Conservation (phyloP, 2,888 invertebrate species). For the Dendrolimus houi region DNA sequence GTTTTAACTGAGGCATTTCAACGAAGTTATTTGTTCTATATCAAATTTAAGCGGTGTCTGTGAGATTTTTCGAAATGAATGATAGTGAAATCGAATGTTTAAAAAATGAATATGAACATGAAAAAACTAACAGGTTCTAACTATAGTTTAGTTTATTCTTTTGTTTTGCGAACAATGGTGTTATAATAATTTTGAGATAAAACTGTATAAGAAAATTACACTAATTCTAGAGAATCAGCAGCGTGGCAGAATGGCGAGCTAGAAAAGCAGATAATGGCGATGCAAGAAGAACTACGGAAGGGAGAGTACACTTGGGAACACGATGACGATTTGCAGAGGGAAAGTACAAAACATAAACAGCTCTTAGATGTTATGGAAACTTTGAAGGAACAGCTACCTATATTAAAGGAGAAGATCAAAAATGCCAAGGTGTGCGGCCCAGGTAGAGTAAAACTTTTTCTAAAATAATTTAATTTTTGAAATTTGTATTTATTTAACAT, state of each 20-base stretch:
- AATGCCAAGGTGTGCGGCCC: constrained; percentile 65
- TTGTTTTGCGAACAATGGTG: too few relatives aligned
- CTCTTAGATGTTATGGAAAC: constrained; percentile 55
- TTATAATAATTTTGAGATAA: too few relatives aligned
- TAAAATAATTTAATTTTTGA: too few relatives aligned
- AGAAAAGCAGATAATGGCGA: constrained; percentile 58
- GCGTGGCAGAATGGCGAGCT: constrained; percentile 66
- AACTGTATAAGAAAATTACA: too few relatives aligned
- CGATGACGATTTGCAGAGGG: constrained; percentile 55
- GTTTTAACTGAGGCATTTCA: background rate
- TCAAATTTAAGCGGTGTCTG: constrained; percentile 6
- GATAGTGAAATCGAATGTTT: constrained; percentile 64
- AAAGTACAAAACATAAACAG: constrained; percentile 51
- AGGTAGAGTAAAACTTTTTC: constrained; percentile 28
- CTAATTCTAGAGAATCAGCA: constrained; percentile 49
- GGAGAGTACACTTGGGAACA: constrained; percentile 56
- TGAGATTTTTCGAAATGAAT: constrained; percentile 24
- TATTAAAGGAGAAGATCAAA: constrained; percentile 59
- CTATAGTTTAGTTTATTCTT: too few relatives aligned
- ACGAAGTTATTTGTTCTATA: background rate
- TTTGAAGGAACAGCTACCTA: constrained; percentile 50
- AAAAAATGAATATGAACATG: constrained; percentile 65
- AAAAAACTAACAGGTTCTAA: constrained; percentile 57
- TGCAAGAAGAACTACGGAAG: constrained; percentile 62
- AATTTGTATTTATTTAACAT: too few relatives aligned